A percentile compares a stretch with the other conserved stretches of the same genome.
Evolutionary conservation across 2,113 vertebrate genomes (phyloP).

Genomic region (Actinemys pallida): DNA sequence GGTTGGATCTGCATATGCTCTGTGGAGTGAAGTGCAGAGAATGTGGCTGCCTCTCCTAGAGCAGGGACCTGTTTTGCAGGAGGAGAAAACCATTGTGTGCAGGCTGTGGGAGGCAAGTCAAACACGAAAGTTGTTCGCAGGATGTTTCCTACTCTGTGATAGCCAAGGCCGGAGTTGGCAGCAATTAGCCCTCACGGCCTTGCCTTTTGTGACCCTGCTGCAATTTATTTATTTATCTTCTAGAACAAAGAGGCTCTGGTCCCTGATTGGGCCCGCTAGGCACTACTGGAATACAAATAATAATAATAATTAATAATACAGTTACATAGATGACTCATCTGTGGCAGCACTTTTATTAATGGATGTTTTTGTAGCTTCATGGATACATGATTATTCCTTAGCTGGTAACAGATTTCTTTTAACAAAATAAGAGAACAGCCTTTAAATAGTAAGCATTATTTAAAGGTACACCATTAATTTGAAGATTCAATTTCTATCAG

Average conservation of each 20-base stretch:
- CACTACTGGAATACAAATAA: background rate
- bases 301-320: slow-evolving; percentile 21
- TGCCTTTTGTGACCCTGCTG: background rate
- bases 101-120: background rate
- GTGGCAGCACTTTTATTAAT: background rate
- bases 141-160: background rate
- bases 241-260: background rate
- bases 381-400: background rate
- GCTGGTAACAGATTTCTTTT: background rate
- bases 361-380: background rate
- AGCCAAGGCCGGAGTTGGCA: background rate
- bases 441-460: slow-evolving; percentile 27
- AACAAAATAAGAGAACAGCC: slow-evolving; percentile 9
- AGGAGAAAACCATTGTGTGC: background rate
- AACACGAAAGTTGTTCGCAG: background rate
- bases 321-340: background rate
- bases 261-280: background rate
- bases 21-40: background rate
- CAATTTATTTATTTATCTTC: background rate
- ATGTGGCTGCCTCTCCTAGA: background rate
- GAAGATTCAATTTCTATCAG: background rate
- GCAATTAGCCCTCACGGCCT: background rate
- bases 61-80: background rate
- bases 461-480: slow-evolving; percentile 7
- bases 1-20: background rate